phyloP scores from a whole-genome alignment of 2,797 vertebrate species.

The Enteromius radiatus region DNA sequence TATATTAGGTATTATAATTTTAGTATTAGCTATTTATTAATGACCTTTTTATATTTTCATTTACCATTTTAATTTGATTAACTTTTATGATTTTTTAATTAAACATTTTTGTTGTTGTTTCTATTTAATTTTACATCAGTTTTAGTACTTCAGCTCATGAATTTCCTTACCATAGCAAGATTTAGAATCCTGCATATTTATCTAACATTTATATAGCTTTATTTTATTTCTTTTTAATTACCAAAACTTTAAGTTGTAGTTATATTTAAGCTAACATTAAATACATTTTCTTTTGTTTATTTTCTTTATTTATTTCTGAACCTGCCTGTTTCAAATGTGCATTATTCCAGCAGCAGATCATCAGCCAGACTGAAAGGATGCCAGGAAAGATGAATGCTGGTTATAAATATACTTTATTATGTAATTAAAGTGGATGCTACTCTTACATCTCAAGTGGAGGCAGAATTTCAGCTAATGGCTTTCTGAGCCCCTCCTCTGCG shows the following conservation, averaged over 20 bases:
- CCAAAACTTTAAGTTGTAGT: neutral
- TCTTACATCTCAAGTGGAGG: conserved; percentile 19
- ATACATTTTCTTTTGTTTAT: neutral
- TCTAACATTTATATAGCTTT: neutral
- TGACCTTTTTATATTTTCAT: neutral
- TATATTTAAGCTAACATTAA: neutral
- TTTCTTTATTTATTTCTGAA: neutral
- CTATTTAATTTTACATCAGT: neutral
- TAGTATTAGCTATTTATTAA: neutral
- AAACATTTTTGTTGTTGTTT: neutral
- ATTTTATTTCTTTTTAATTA: neutral
- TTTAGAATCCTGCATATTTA: neutral
- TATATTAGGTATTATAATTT: neutral
- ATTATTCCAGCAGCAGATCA: neutral
- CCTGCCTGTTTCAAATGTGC: neutral
- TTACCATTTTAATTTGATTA: neutral
- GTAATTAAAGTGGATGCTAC: conserved; percentile 16
- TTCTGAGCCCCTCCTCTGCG: neutral
- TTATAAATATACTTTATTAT: conserved; percentile 18
- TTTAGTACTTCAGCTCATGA: neutral
- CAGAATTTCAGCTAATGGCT: conserved; percentile 24
- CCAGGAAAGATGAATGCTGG: neutral
- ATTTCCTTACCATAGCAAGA: neutral
- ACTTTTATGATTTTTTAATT: neutral
- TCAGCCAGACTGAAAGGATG: neutral